Evolutionary conservation across 2,797 vertebrate genomes (phyloP).

Genomic region (Discoglossus pictus): DNA sequence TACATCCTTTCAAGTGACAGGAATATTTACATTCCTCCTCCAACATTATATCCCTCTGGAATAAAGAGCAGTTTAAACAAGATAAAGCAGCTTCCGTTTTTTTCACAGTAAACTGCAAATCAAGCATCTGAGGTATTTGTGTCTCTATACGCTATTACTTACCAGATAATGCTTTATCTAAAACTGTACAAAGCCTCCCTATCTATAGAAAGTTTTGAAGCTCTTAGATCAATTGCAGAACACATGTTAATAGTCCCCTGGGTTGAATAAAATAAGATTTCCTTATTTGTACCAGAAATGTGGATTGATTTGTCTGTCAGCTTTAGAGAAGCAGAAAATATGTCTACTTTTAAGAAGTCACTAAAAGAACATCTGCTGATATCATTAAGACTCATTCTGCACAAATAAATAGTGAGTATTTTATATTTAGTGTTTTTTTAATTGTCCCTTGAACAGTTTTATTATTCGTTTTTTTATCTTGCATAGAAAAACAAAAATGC

Average conservation of each 20-base stretch:
- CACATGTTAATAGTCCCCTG: constrained; percentile 22
- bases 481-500: constrained; percentile 6
- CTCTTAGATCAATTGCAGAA: constrained; percentile 18
- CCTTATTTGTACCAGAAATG: constrained; percentile 17
- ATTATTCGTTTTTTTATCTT: constrained; percentile 13
- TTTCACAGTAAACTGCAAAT: too few species aligned
- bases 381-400: constrained; percentile 1
- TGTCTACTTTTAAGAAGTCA: constrained; percentile 17
- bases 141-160: too few species aligned
- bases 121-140: too few species aligned
- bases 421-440: constrained; percentile 24
- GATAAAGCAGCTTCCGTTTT: too few species aligned
- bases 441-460: constrained; percentile 5
- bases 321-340: constrained; percentile 16
- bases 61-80: too few species aligned
- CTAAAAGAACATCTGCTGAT: constrained; percentile 36
- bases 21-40: neutral
- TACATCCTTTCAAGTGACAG: neutral
- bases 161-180: neutral
- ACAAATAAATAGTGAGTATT: constrained; percentile 5
- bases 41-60: too few species aligned
- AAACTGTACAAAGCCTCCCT: neutral
- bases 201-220: neutral
- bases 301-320: constrained; percentile 36
- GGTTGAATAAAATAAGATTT: constrained; percentile 7